Percentiles rank a stretch among this genome's conserved stretches.
Evolutionary conservation across 2,888 invertebrate genomes (phyloP).

Genomic region (Strigamia transsilvanica): DNA sequence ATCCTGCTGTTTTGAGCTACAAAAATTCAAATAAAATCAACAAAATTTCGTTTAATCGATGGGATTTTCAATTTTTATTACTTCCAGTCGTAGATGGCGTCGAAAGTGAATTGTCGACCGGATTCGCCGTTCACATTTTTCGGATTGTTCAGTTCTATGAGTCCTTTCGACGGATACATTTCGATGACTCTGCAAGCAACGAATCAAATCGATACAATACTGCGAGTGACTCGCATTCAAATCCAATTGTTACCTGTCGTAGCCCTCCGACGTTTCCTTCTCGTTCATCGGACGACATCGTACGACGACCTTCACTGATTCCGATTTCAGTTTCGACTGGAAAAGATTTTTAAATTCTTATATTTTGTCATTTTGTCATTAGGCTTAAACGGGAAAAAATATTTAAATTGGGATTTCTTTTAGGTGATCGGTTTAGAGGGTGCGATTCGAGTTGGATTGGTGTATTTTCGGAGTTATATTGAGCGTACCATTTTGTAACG

Average conservation of each 20-base stretch:
- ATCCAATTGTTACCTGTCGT: conserved; percentile 66
- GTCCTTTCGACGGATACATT: conserved; percentile 84
- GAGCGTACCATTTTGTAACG: not conserved
- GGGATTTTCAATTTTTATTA: conserved; percentile 63
- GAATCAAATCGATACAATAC: conserved; percentile 15
- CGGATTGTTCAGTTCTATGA: conserved; percentile 88
- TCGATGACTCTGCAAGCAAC: conserved; percentile 73
- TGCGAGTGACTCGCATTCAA: not conserved
- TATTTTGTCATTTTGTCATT: not conserved
- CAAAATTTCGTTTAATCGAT: conserved; percentile 16
- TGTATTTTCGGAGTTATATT: not conserved
- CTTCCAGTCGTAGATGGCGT: conserved; percentile 92
- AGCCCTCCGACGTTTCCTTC: conserved; percentile 80
- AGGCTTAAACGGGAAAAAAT: not conserved
- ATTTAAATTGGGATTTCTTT: too few species aligned
- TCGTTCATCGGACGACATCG: conserved; percentile 94
- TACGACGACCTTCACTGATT: conserved; percentile 96
- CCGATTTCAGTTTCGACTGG: conserved; percentile 62
- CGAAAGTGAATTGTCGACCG: conserved; percentile 92
- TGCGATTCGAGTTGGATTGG: not conserved
- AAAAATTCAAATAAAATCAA: conserved; percentile 58
- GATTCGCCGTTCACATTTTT: conserved; percentile 75
- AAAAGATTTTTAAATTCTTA: not conserved
- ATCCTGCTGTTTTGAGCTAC: conserved; percentile 84
- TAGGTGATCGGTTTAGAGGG: not conserved